These are phyloP conservation scores for Lithobates sylvaticus DNA, from an alignment of 2,797 vertebrate genomes.

Conservation along the genomic window DNA sequence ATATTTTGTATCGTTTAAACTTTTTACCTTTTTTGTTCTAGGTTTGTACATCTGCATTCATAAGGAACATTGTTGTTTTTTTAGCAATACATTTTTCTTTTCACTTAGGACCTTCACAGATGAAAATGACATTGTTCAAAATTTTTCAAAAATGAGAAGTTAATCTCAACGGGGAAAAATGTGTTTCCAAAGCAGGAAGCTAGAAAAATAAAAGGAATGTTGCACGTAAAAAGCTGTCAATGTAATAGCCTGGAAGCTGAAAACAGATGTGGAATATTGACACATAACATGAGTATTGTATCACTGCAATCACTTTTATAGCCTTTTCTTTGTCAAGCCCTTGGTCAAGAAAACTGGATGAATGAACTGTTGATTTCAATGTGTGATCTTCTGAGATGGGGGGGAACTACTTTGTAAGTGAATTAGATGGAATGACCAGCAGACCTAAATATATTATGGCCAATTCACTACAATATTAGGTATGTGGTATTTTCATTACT, in stretches of 20 bases:
- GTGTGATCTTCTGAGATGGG: conserved; percentile 78
- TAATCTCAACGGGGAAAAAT: conserved; percentile 75
- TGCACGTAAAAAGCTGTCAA: conserved; percentile 83
- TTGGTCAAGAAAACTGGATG: conserved; percentile 81
- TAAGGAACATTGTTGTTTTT: background rate
- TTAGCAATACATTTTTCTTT: conserved; percentile 16
- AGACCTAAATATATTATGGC: background rate
- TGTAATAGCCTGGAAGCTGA: conserved; percentile 78
- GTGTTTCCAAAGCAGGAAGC: conserved; percentile 79
- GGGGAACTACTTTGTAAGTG: conserved; percentile 66
- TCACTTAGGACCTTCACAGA: conserved; percentile 64
- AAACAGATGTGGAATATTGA: conserved; percentile 80
- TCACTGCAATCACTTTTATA: conserved; percentile 79
- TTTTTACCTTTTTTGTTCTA: background rate
- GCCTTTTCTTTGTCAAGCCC: conserved; percentile 82
- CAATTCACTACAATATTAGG: background rate
- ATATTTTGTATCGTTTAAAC: background rate
- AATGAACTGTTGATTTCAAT: conserved; percentile 84
- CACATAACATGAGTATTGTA: conserved; percentile 70
- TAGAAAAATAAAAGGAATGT: conserved; percentile 79
- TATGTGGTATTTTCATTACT: too few relatives aligned
- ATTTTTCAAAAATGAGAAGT: conserved; percentile 71
- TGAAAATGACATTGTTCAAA: conserved; percentile 69
- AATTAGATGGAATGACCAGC: conserved; percentile 60
- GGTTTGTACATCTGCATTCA: background rate